A percentile compares a stretch with the other conserved stretches of the same genome.
phyloP scores from a whole-genome alignment of 2,113 vertebrate genomes.

The Aix galericulata region DNA sequence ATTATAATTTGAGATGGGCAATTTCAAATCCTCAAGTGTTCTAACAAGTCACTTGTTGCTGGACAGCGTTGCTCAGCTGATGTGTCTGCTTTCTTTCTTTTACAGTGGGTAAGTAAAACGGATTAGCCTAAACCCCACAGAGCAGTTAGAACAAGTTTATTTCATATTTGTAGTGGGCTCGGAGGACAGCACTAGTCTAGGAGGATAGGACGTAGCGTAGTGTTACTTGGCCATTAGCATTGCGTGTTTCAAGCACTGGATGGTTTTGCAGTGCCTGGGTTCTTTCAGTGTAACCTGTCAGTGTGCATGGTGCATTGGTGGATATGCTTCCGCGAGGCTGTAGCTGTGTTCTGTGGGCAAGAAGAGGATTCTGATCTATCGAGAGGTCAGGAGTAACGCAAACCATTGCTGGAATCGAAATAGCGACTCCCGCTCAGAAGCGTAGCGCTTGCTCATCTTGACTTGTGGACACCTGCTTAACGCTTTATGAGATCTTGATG shows the following conservation, averaged over 20 bases:
- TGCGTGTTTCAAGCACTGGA: neutral
- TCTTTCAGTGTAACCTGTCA: neutral
- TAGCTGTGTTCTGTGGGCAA: neutral
- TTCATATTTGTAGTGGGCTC: neutral
- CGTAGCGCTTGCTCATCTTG: neutral
- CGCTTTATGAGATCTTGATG: neutral
- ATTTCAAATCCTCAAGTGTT: neutral
- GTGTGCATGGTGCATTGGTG: accelerated
- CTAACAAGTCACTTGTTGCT: neutral
- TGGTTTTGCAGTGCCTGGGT: neutral
- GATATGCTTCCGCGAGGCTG: accelerated
- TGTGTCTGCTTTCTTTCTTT: accelerated
- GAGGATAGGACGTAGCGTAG: accelerated
- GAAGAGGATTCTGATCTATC: neutral
- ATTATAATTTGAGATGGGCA: neutral
- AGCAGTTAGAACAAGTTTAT: neutral
- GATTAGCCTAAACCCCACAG: neutral
- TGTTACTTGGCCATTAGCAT: neutral
- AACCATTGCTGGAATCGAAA: neutral
- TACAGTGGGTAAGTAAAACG: neutral
- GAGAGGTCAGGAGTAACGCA: neutral
- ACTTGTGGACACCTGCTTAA: neutral
- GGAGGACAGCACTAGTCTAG: neutral
- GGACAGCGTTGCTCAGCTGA: neutral
- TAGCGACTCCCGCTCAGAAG: neutral